phyloP scores from a whole-genome alignment of 1,140 invertebrate genomes.

The Arion vulgaris region DNA sequence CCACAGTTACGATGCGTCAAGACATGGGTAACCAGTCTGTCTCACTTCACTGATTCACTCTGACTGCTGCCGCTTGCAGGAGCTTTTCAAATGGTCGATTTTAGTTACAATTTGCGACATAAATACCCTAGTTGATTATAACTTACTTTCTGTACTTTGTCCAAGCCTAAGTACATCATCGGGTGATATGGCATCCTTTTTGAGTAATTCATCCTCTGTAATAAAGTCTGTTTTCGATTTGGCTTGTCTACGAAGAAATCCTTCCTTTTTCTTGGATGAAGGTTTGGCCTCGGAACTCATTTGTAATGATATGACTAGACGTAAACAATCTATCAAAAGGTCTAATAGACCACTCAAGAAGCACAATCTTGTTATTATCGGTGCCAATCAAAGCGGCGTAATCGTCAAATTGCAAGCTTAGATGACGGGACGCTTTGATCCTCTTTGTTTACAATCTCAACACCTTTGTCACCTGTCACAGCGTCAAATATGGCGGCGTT shows the following conservation, averaged over 20 bases:
- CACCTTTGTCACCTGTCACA: slow-evolving; percentile 34
- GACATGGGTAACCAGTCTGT: too few species aligned
- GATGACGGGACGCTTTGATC: too few species aligned
- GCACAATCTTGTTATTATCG: background rate
- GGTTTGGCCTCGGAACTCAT: slow-evolving; percentile 60
- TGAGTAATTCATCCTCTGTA: slow-evolving; percentile 74
- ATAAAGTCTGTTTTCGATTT: slow-evolving; percentile 56
- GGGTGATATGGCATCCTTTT: slow-evolving; percentile 76
- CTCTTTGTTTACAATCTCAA: slow-evolving; percentile 32
- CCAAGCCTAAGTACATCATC: slow-evolving; percentile 79
- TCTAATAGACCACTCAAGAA: slow-evolving; percentile 18
- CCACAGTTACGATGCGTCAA: too few species aligned
- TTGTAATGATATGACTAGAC: background rate
- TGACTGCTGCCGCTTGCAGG: too few species aligned
- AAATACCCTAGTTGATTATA: too few species aligned
- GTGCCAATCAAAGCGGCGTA: too few species aligned
- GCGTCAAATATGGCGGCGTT: slow-evolving; percentile 60
- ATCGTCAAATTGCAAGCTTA: slow-evolving; percentile 3
- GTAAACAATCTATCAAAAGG: background rate
- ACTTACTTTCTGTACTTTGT: slow-evolving; percentile 79
- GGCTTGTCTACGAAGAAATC: slow-evolving; percentile 61
- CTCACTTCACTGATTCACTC: too few species aligned
- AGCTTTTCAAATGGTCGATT: too few species aligned
- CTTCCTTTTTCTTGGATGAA: slow-evolving; percentile 66
- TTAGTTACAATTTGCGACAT: too few species aligned